Percentiles rank a stretch among this genome's conserved stretches.
Conservation (phyloP, 2,113 vertebrate species). For the Eudyptes chrysolophus region DNA sequence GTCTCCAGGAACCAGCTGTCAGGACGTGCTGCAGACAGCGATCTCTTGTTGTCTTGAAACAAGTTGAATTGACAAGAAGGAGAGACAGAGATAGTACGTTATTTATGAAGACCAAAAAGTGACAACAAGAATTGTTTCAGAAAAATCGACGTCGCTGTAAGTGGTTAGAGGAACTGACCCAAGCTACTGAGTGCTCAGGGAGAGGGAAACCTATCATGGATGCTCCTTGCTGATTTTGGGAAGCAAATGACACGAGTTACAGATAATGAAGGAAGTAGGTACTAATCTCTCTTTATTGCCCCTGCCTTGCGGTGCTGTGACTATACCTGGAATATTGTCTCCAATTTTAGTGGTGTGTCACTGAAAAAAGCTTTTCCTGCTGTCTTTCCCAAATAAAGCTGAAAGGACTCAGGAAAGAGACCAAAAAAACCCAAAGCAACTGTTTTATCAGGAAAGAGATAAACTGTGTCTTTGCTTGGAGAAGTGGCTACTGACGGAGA, state of each 20-base stretch:
- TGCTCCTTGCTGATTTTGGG: neutral
- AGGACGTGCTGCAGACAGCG: neutral
- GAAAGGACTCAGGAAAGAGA: neutral
- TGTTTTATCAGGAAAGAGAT: neutral
- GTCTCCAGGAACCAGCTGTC: neutral
- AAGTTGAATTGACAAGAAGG: neutral
- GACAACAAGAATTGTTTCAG: neutral
- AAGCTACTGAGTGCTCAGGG: neutral
- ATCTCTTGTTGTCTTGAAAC: neutral
- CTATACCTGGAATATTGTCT: neutral
- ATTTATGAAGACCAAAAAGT: neutral
- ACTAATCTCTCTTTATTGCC: neutral
- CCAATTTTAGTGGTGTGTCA: neutral
- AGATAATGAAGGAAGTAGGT: neutral
- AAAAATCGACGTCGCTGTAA: rapidly evolving
- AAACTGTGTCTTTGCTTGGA: neutral
- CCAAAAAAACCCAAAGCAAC: neutral
- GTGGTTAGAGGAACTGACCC: neutral
- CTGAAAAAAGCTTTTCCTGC: neutral
- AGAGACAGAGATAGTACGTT: rapidly evolving
- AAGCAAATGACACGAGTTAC: neutral
- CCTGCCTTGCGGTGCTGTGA: neutral
- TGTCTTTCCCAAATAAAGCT: neutral
- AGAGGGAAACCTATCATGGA: neutral
- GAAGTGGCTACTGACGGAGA: neutral